Percentiles rank a stretch among this genome's conserved stretches.
These are phyloP conservation scores for Erethizon dorsatum DNA, from an alignment of 2,797 vertebrate genomes.

Conservation along the genomic window DNA sequence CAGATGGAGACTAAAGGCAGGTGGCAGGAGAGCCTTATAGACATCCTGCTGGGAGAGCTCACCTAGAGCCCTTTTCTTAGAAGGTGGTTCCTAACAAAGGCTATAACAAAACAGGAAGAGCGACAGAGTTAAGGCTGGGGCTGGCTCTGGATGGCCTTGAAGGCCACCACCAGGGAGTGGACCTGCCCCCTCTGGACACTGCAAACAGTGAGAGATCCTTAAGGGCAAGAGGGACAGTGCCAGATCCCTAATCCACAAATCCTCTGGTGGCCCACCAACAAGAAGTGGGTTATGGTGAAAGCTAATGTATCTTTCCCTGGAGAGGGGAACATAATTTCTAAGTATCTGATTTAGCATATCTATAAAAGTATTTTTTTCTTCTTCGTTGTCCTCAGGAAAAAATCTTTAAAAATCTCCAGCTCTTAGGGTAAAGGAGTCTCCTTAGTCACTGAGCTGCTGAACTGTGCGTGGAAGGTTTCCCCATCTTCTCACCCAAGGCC, in stretches of 20 bases:
- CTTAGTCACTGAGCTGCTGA: neutral
- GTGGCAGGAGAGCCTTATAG: neutral
- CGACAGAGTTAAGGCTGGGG: neutral
- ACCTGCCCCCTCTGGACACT: neutral
- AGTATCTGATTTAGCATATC: constrained; percentile 28
- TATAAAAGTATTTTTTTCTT: constrained; percentile 10
- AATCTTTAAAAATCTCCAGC: constrained; percentile 1
- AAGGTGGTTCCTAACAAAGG: neutral
- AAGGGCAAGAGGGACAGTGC: neutral
- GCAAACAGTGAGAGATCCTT: neutral
- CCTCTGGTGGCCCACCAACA: neutral
- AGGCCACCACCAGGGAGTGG: neutral
- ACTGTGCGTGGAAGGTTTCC: neutral
- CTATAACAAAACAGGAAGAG: neutral
- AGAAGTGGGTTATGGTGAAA: neutral
- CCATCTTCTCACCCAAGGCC: neutral
- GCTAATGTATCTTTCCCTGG: constrained; percentile 13
- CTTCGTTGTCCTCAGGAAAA: neutral
- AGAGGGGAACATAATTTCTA: constrained; percentile 29
- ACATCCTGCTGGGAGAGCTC: too few species aligned
- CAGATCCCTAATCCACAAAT: neutral
- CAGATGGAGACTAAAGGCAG: neutral
- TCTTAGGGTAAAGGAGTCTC: neutral
- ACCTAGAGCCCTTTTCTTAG: neutral
- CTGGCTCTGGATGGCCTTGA: neutral